Evolutionary conservation across 2,113 vertebrate species (phyloP), one percentile per base, ranked within the genome.

Genomic region (Climacteris rufus): DNA sequence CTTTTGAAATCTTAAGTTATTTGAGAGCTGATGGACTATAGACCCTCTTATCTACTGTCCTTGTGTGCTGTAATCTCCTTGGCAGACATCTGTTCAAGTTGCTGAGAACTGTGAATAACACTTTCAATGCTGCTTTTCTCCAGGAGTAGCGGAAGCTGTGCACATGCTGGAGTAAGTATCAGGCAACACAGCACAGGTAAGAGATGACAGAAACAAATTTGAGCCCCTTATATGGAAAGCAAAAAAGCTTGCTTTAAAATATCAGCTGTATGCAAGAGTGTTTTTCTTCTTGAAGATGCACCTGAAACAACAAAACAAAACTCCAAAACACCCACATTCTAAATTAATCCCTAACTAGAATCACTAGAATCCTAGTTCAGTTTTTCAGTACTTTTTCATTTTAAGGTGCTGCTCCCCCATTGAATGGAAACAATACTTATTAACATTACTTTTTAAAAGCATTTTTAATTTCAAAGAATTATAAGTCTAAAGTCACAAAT

Each of bases 401-500:
- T 64, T 31, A 61, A 56, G 17, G 9, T 69, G 84, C 42, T 15
- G 0, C 8, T 0, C 3, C 8, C 3, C 2, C 2, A 11, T 2
- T 2, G 3, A 66, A 39, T 16, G 8, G n/a, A 65, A 88, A 70
- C 4, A 74, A 25, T 1, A 42, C 15, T 57, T 75, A 44, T 5
- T 45, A n/a, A 61, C 11, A 4, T 54, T 59, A 22, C 13, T 71
- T 76, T 49, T 71, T 33, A 81, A 44, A 21, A 70, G 0, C 5
- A 33, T 54, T 56, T 69, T 89, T 69, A 56, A 60, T 92, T 80
- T 84, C 27, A 76, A 3, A 45, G 7, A 68, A 33, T 39, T 77
- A 20, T 44, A 44, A 24, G 5, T 52, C 40, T 50, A 18, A 70
- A 44, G 23, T 66, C 17, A 45, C 14, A 76, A 18, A 15, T 76